Evolutionary conservation across 2,888 invertebrate genomes (phyloP).

Genomic region (Tinea trinotella): DNA sequence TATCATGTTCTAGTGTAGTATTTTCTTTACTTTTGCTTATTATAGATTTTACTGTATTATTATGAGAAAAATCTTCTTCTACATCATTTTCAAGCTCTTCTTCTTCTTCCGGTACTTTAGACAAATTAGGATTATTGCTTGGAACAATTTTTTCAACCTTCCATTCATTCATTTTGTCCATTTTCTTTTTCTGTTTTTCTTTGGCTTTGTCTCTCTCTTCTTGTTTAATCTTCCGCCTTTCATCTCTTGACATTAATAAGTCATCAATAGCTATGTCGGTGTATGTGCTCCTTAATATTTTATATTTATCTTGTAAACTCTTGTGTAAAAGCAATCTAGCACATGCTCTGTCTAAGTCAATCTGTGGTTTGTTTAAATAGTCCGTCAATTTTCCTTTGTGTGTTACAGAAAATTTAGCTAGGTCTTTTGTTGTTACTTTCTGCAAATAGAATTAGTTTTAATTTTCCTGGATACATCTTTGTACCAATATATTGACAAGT

Average conservation of each 20-base stretch:
- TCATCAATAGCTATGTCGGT: conserved; percentile 53
- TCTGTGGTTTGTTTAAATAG: conserved; percentile 47
- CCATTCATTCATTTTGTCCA: conserved; percentile 38
- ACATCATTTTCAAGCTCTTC: conserved; percentile 4
- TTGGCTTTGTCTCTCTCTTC: conserved; percentile 49
- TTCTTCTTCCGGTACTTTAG: no score
- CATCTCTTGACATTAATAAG: conserved; percentile 55
- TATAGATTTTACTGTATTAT: neutral
- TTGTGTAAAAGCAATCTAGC: conserved; percentile 56
- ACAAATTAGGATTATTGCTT: no score
- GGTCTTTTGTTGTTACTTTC: conserved; percentile 59
- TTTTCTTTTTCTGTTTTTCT: conserved; percentile 9
- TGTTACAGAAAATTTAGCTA: conserved; percentile 54
- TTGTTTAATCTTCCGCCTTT: conserved; percentile 51
- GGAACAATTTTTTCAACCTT: conserved; percentile 23
- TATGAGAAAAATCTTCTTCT: neutral
- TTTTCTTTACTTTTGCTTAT: no score
- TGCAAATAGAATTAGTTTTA: conserved; percentile 30
- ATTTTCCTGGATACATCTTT: neutral
- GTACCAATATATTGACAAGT: neutral
- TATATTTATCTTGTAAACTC: conserved; percentile 51
- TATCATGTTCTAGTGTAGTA: no score
- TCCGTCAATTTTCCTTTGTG: conserved; percentile 47
- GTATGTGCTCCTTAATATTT: conserved; percentile 44
- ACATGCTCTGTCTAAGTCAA: conserved; percentile 52